These are phyloP conservation scores for Heterohyrax brucei DNA, from an alignment of 2,797 vertebrate species.

Conservation along the genomic window DNA sequence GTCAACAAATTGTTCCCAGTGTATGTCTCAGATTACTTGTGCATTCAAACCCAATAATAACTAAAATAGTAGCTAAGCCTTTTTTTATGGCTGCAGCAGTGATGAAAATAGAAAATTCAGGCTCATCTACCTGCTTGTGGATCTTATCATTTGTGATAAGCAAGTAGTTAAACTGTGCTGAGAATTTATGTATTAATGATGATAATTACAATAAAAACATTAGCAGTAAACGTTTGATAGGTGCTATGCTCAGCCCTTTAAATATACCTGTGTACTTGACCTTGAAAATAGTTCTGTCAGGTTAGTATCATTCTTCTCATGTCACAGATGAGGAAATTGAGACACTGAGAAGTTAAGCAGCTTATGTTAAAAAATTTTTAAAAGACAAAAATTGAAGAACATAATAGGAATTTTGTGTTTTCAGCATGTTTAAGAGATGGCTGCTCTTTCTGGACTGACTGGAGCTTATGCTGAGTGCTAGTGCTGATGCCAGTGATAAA, in stretches of 20 bases:
- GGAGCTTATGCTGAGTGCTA: slow-evolving; percentile 13
- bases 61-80: neutral
- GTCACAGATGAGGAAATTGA: neutral
- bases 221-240: neutral
- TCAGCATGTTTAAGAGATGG: neutral
- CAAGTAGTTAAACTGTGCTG: neutral
- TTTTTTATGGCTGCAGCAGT: neutral
- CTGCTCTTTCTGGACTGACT: neutral
- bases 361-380: neutral
- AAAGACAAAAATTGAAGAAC: neutral
- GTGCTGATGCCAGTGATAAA: slow-evolving; percentile 9
- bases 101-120: neutral
- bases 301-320: neutral
- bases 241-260: neutral
- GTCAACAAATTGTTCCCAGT: neutral
- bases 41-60: neutral
- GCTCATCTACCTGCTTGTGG: neutral
- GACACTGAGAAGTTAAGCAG: neutral
- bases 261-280: neutral
- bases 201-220: neutral
- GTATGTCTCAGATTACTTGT: slow-evolving; percentile 4
- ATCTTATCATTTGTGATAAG: neutral
- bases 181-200: neutral
- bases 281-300: neutral
- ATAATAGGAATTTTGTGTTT: neutral